Base-by-base conservation (phyloP, 2,888 invertebrate species). In the Linnaemya vulpina region DNA sequence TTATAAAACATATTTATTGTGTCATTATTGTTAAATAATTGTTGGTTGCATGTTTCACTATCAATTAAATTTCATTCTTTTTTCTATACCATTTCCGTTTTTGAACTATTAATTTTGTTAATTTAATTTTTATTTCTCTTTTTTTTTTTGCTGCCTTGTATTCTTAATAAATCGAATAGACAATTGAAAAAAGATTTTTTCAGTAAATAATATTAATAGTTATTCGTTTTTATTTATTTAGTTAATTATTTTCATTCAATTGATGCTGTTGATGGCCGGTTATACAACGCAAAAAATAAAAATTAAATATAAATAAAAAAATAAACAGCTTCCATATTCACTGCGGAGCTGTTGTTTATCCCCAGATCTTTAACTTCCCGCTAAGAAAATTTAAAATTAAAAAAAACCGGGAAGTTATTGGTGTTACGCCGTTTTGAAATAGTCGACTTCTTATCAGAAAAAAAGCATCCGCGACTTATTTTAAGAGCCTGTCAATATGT, bases 21-120 rank as follows among this genome's bases (percentile, higher is more conserved):
- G 13, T 38, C 13, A 17, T 49, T 67, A 35, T 55, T 73, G 55
- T 75, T 40, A 62, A 84, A 62, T 79, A 60, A 65, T 58, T n/a
- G 17, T 43, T 60, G 67, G 71, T 75, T 73, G 75, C 76, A 84
- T 80, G 75, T 79, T 76, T 60, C 25, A 71, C 51, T 73, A 65
- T 15, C 75, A 79, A 67, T 74, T 75, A 75, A 22, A 11, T 9
- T 38, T 75, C 22, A 40, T 17, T 30, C 1, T 58, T 62, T 71
- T 51, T 77, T 38, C 22, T 65, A 3, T 63, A 68, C 70, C 46
- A 38, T 63, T 67, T 60, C 20, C 40, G 40, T 15, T 25, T 22
- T 38, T 60, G 17, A 51, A 25, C 9, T 43, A n/a, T 58, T 58
- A 30, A 30, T 13, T 51, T 22, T 55, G 20, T 25, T 20, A 46